Base-by-base conservation (phyloP, 2,797 vertebrate species). In the Gymnodraco acuticeps region DNA sequence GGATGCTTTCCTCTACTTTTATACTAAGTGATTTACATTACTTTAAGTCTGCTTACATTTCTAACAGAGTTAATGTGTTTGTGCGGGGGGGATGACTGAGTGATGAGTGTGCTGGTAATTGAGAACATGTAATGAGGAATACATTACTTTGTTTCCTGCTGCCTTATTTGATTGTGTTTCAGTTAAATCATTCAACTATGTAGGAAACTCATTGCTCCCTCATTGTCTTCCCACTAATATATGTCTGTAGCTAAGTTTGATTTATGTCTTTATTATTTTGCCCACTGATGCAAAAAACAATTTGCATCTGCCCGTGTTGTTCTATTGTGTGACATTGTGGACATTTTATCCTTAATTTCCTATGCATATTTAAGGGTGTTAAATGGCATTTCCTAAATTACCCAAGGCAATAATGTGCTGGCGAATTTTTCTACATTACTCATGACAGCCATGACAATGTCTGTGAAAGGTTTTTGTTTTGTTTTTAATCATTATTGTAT, bases 211-310 rank as follows among this genome's bases (percentile, higher is more conserved):
- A 33, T 75, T 70, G 80, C 75, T 70, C 62, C 69, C 79, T 88
- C 80, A 82, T 93, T 90, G 87, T 91, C 85, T 89, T 82, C 73
- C 77, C 80, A 71, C 82, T 86, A 92, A 88, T 81, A 73, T 59
- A 85, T 64, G 78, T 87, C 87, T 83, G 71, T 52, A 78, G 82
- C 90, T 91, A 85, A 88, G 72, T 92, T 90, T 93, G 93, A 94
- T 93, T 93, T 88, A 93, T 93, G 88, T 88, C 91, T 93, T 89
- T 91, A 93, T 94, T 93, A 92, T 92, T 89, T 90, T 90, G 76
- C 80, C 68, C 87, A 77, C 45, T 84, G 88, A 83, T 89, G 92
- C 90, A 78, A 85, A 88, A 93, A 93, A 92, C 86, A 77, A 80
- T 89, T 85, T 77, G 82, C 85, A 79, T 90, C 81, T 78, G 83